phyloP scores from a whole-genome alignment of 2,113 vertebrate species.

The Carettochelys insculpta region DNA sequence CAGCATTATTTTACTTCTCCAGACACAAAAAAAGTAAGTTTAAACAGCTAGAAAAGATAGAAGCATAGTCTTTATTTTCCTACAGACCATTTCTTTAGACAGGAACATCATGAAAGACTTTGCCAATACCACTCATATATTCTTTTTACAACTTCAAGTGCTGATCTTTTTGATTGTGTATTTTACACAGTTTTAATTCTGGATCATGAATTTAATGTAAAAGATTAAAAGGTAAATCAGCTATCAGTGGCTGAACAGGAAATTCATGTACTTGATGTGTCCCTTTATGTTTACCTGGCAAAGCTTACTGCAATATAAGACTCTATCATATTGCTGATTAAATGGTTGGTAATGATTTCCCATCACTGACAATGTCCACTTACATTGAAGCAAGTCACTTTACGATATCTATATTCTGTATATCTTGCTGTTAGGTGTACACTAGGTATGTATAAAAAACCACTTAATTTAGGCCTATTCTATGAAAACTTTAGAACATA shows the following conservation, averaged over 20 bases:
- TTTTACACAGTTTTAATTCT: not conserved
- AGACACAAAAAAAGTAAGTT: not conserved
- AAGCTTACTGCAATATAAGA: not conserved
- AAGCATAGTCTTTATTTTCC: not conserved
- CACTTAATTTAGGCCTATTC: not conserved
- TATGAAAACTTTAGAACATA: slow-evolving; percentile 24
- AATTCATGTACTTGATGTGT: slow-evolving; percentile 19
- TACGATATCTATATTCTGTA: not conserved
- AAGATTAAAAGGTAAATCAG: not conserved
- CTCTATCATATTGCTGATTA: not conserved
- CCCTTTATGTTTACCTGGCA: not conserved
- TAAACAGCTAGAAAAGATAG: not conserved
- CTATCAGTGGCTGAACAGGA: not conserved
- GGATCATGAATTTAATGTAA: not conserved
- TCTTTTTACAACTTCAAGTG: not conserved
- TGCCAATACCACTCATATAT: not conserved
- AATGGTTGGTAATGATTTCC: not conserved
- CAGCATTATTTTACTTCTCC: no score
- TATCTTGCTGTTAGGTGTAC: not conserved
- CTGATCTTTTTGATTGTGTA: not conserved
- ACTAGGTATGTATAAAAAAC: not conserved
- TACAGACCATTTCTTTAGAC: not conserved
- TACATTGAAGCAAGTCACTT: not conserved
- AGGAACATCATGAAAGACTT: not conserved
- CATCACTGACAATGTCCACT: not conserved